These are phyloP conservation scores for Synanthedon formicaeformis DNA, from an alignment of 2,888 invertebrate species.

Conservation along the genomic window DNA sequence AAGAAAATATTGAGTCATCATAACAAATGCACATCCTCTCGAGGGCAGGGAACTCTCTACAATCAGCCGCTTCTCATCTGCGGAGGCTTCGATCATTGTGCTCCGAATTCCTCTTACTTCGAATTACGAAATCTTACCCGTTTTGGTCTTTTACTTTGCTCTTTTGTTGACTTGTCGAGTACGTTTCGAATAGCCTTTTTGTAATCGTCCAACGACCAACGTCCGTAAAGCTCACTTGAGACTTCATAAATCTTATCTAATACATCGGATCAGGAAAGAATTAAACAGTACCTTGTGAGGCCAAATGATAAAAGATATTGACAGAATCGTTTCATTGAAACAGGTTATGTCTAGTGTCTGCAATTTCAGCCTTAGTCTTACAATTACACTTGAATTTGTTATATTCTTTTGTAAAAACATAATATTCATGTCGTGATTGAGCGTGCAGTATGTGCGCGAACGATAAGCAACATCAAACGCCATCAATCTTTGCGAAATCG, in stretches of 20 bases:
- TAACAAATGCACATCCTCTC: slow-evolving; percentile 61
- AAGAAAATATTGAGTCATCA: slow-evolving; percentile 69
- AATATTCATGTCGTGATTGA: no score
- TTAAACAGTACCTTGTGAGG: slow-evolving; percentile 32
- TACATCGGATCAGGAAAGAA: slow-evolving; percentile 42
- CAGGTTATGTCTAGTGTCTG: no score
- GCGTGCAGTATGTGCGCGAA: background rate
- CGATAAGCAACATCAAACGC: slow-evolving; percentile 4
- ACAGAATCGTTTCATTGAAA: slow-evolving; percentile 14
- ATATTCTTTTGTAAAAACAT: no score
- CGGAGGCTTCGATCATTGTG: slow-evolving; percentile 61
- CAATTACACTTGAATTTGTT: no score
- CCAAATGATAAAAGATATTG: slow-evolving; percentile 23
- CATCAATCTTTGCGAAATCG: slow-evolving; percentile 44
- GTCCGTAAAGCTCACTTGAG: slow-evolving; percentile 49
- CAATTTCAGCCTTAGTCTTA: no score
- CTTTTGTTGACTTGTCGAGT: slow-evolving; percentile 63
- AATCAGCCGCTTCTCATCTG: slow-evolving; percentile 61
- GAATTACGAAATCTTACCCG: slow-evolving; percentile 51
- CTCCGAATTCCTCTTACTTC: slow-evolving; percentile 53
- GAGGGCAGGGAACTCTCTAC: slow-evolving; percentile 51
- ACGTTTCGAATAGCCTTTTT: slow-evolving; percentile 52
- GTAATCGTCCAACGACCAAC: slow-evolving; percentile 42
- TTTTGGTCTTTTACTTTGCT: slow-evolving; percentile 55
- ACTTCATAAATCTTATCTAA: slow-evolving; percentile 60